Base-by-base conservation (phyloP, 2,113 vertebrate species). In the Rhagologus leucostigma region DNA sequence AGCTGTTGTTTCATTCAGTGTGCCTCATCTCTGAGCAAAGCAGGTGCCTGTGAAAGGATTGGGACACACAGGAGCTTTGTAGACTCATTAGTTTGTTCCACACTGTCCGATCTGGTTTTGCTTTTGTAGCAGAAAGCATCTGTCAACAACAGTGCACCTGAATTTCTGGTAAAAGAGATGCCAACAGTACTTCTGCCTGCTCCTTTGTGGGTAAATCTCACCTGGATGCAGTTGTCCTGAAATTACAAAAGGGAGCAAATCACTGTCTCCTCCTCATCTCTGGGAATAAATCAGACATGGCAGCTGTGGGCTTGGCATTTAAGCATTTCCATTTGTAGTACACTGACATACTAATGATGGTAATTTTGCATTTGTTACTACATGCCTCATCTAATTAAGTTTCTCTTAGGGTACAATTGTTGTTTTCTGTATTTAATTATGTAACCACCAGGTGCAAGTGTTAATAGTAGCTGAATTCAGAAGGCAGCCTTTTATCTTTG, bases 361-460 rank as follows among this genome's bases (percentile, higher is more conserved):
- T 80, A 96, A 93, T 93, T 90, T 80, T 96, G 69, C 64, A 77
- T 94, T 95, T 95, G 85, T 93, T 97, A 65, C 82, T 96, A 79
- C 78, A 49, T 84, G 73, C 90, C 92, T 97, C 77, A 91, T 94
- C 95, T 94, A 95, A 95, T 96, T 75, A 76, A 88, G 85, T 74
- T 95, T 77, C 85, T 96, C 79, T 96, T 92, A 83, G 55, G 87
- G 65, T 83, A 87, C 71, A 84, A 69, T 96, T 88, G 83, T 94
- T 94, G 83, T 95, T 95, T 94, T 95, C 84, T 93, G 46, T 71
- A 30, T 93, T 76, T 87, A 95, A 91, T 86, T 92, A 94, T 79
- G 65, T 90, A 75, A 68, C 93, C 90, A 87, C 93, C 95, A 96
- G 71, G 90, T 97, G 81, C 95, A 94, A 96, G 95, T 78, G 88